Conservation (phyloP, 2,888 invertebrate genomes). For the Empis stercorea region DNA sequence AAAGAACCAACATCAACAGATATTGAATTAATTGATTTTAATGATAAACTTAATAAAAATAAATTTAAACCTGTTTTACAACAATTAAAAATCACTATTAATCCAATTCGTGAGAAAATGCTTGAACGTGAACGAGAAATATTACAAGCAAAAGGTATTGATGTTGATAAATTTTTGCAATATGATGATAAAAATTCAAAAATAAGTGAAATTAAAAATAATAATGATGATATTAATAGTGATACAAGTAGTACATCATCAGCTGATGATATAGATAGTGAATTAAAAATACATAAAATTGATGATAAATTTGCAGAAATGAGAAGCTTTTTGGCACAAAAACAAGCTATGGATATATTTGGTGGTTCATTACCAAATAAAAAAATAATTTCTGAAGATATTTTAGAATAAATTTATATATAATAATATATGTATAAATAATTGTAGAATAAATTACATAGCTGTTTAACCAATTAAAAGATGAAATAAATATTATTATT, state of each 20-base stretch:
- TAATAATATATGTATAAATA: no score
- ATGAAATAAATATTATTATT: no score
- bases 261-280: constrained; percentile 22
- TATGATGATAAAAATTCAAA: constrained; percentile 15
- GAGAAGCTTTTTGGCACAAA: constrained; percentile 32
- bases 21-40: constrained; percentile 28
- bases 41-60: constrained; percentile 31
- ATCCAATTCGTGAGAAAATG: constrained; percentile 34
- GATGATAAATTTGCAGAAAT: constrained; percentile 33
- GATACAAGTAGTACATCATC: constrained; percentile 19
- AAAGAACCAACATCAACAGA: constrained; percentile 16
- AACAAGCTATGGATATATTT: constrained; percentile 31
- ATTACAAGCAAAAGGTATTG: constrained; percentile 30
- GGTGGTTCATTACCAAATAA: constrained; percentile 16
- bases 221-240: constrained; percentile 9
- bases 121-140: constrained; percentile 30
- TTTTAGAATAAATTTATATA: constrained; percentile 21
- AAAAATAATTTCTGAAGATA: constrained; percentile 21
- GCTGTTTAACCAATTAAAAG: no score
- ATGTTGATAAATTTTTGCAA: constrained; percentile 29
- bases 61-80: constrained; percentile 33
- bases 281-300: constrained; percentile 24
- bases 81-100: constrained; percentile 32
- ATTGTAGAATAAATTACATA: no score
- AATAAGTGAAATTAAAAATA: background rate